Evolutionary conservation across 2,888 invertebrate genomes (phyloP), one percentile per base, ranked within the genome.

Genomic region (Heteromurus nitidus): DNA sequence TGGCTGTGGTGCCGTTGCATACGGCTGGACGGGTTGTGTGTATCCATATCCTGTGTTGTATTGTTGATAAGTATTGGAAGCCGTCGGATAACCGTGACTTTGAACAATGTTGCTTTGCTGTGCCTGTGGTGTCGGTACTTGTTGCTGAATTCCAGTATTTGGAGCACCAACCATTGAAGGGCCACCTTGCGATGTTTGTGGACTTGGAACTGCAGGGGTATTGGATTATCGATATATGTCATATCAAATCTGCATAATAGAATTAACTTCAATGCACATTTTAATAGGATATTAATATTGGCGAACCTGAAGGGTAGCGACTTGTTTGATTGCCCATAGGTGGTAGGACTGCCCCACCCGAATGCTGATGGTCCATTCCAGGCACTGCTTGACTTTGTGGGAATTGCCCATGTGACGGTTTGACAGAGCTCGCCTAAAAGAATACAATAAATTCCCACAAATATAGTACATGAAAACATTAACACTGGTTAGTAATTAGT

Each of bases 1-100:
- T 3, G 67, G 24, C 24, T 28, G 44, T 28, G 28, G 30, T 90
- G 88, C 89, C 88, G 88, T 89, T 70, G 88, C 88, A 13, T 7
- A 88, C 85, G 36, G 88, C 85, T 72, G 89, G 75, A 85, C 87
- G 58, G 85, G 82, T 30, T 79, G 84, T 47, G n/a, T n/a, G n/a
- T n/a, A n/a, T n/a, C n/a, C n/a, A n/a, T n/a, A n/a, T n/a, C n/a
- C n/a, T n/a, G n/a, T 76, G 74, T 53, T 79, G 72, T 64, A 88
- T 87, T n/a, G 58, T 5, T 3, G 58, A 2, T 28, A 89, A 88
- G n/a, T 89, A 85, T 16, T 7, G 79, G 87, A 26, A 47, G 5
- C 50, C 7, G 50, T n/a, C 7, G 50, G 50, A 36, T 36, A 36
- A 36, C 36, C 13, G 13, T 5, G 13, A 13, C 36, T 36, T 13